Evolutionary conservation across 2,113 vertebrate genomes (phyloP), one percentile per base, ranked within the genome.

Genomic region (Edolisoma coerulescens): DNA sequence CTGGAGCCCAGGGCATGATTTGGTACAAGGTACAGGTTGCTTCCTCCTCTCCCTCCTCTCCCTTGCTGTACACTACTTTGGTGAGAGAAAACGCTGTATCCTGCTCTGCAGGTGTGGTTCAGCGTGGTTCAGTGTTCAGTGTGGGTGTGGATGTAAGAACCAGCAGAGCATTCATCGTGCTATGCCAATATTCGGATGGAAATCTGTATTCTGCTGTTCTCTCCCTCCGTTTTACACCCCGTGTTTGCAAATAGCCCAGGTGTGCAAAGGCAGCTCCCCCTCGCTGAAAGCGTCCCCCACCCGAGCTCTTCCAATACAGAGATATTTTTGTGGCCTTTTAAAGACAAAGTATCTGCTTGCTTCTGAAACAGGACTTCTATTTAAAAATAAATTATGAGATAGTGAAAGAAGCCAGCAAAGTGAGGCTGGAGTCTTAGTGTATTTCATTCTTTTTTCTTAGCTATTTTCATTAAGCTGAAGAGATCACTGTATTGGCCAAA

Each of bases 351-450:
- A 28, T 10, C 68, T 56, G 56, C 79, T 94, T 89, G 73, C 76
- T 92, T 96, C 79, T 75, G 41, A 65, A 83, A 91, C 63, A 39
- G 73, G 18, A 24, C 44, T 85, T 85, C 12, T 92, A 57, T 93
- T 96, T 92, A 87, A 81, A 84, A 86, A 93, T 97, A 91, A 95
- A 93, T 61, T 37, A 73, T 27, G 57, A 65, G 75, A 16, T 87
- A 68, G 47, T 80, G 73, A 94, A 93, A 94, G 60, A 96, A 96
- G 83, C 5, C 79, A 86, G n/a, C 47, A 9, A 93, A 69, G 37
- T 63, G 67, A 65, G 35, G 84, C 10, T 68, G 53, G 47, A 52
- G 9, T 16, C 23, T 84, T 63, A 44, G 52, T 9, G 2, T 63
- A 35, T 84, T 74, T 24, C 19, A 9, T 32, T 19, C 13, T 26